These are phyloP conservation scores for Aricia agestis DNA, from an alignment of 1,140 invertebrate genomes.

Conservation along the genomic window DNA sequence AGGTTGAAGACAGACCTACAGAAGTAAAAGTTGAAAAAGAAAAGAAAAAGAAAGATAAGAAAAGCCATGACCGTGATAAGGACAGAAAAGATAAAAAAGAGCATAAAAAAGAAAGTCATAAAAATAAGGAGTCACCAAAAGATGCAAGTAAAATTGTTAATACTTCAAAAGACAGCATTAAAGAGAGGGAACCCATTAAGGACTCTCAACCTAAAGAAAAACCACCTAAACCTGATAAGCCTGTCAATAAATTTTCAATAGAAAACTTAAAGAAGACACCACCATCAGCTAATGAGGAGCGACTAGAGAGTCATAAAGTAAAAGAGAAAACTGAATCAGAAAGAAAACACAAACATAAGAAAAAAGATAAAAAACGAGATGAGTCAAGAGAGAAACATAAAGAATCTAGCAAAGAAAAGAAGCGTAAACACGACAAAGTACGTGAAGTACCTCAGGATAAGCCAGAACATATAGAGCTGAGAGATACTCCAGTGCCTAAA, in stretches of 20 bases:
- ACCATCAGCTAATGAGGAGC: conserved; percentile 44
- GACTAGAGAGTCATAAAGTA: conserved; percentile 61
- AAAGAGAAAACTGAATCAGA: conserved; percentile 69
- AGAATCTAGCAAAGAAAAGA: conserved; percentile 76
- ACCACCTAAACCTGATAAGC: conserved; percentile 58
- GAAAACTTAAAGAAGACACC: conserved; percentile 70
- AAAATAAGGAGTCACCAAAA: conserved; percentile 71
- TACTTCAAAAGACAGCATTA: conserved; percentile 65
- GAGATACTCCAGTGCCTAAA: conserved; percentile 59
- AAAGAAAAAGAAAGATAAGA: conserved; percentile 76
- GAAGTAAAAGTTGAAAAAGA: conserved; percentile 64
- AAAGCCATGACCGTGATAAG: conserved; percentile 74
- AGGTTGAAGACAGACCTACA: conserved; percentile 62
- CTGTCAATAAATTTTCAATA: conserved; percentile 65
- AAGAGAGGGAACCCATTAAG: conserved; percentile 61
- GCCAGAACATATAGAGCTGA: conserved; percentile 58
- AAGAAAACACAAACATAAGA: conserved; percentile 75
- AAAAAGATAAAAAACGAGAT: conserved; percentile 76
- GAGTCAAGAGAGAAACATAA: conserved; percentile 76
- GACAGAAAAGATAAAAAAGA: conserved; percentile 74
- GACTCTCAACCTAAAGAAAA: conserved; percentile 68
- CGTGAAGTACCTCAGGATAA: conserved; percentile 66
- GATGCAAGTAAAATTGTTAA: conserved; percentile 68
- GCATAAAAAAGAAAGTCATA: conserved; percentile 74
- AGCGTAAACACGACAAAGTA: conserved; percentile 78